These are phyloP conservation scores for Heterodera schachtii DNA, from an alignment of 1,140 invertebrate genomes.

Conservation along the genomic window DNA sequence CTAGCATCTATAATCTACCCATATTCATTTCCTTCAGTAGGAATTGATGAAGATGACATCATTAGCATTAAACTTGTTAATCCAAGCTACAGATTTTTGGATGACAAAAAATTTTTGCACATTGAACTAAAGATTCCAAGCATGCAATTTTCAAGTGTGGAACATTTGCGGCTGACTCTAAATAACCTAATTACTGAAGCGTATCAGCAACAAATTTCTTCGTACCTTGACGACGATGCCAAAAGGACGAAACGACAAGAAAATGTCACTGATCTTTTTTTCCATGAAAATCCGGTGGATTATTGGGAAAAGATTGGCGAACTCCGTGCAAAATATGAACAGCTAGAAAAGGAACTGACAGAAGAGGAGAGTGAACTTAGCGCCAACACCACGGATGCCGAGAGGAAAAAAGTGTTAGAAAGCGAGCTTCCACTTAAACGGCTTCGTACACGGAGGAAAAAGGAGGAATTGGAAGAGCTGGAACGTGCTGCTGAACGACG, in stretches of 20 bases:
- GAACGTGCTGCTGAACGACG: background rate
- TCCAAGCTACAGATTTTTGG: background rate
- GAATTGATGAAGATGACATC: background rate
- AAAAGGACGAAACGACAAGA: background rate
- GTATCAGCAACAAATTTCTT: background rate
- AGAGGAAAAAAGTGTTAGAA: background rate
- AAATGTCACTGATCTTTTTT: background rate
- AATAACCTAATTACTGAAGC: background rate
- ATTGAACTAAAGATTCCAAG: background rate
- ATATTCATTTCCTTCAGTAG: no score
- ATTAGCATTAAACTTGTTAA: background rate
- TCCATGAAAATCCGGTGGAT: no score
- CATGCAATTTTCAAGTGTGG: background rate
- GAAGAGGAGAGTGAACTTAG: background rate
- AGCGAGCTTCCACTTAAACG: background rate
- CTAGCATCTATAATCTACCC: no score
- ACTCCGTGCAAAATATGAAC: no score
- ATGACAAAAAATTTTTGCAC: background rate
- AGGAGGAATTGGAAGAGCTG: background rate
- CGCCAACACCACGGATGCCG: background rate
- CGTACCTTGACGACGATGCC: no score
- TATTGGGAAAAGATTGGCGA: no score
- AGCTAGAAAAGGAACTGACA: background rate
- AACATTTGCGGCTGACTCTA: background rate
- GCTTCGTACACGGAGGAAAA: background rate